These are phyloP conservation scores for Balaeniceps rex DNA, from an alignment of 2,113 vertebrate genomes.

Conservation along the genomic window DNA sequence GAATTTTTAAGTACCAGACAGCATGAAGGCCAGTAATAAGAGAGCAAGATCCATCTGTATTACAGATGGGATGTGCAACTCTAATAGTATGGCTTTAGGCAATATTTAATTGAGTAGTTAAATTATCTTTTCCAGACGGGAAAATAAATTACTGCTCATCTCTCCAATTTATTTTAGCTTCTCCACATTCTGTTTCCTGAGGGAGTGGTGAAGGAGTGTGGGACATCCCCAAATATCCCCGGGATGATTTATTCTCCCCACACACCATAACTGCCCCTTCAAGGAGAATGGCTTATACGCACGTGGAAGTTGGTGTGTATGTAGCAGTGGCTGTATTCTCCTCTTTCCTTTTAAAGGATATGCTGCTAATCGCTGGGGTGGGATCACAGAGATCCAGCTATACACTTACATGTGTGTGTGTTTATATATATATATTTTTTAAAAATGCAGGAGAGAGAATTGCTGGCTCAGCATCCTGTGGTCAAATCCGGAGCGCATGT, in stretches of 20 bases:
- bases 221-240: not conserved
- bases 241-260: not conserved
- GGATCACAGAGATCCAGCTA: not conserved
- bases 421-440: not conserved
- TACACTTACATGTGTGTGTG: not conserved
- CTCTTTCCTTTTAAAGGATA: not conserved
- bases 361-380: not conserved
- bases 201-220: not conserved
- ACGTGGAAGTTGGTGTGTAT: not conserved
- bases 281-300: not conserved
- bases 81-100: conserved; percentile 39
- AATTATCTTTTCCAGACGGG: conserved; percentile 51
- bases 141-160: conserved; percentile 61
- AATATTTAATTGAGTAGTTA: conserved; percentile 64
- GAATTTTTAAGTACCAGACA: conserved; percentile 52
- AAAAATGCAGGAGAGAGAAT: not conserved
- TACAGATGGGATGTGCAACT: conserved; percentile 38
- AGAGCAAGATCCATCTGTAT: conserved; percentile 41
- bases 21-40: conserved; percentile 38
- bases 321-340: not conserved
- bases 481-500: accelerated
- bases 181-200: conserved; percentile 29
- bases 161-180: conserved; percentile 42
- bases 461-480: not conserved
- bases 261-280: not conserved